A percentile compares a stretch with the other conserved stretches of the same genome.
Conservation (phyloP, 2,113 vertebrate species). For the Notothenia rossii region DNA sequence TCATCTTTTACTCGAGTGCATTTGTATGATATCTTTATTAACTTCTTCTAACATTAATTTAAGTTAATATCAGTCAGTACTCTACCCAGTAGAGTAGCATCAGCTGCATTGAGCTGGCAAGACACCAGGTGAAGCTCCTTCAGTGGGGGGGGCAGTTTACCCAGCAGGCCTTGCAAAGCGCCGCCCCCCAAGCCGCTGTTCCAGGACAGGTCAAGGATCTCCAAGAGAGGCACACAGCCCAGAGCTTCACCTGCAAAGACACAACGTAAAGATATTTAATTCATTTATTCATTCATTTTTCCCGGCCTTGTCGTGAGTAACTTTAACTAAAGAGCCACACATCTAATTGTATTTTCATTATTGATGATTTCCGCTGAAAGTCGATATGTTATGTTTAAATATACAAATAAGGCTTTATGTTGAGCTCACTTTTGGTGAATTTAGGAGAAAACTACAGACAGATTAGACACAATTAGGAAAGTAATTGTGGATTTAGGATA, state of each 20-base stretch:
- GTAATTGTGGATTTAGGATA: too few relatives aligned
- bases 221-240: slow-evolving; percentile 80
- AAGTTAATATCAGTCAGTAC: slow-evolving; percentile 61
- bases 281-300: not conserved
- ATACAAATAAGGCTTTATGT: too few relatives aligned
- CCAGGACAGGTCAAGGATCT: slow-evolving; percentile 92
- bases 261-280: not conserved
- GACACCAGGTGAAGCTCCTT: slow-evolving; percentile 86
- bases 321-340: not conserved
- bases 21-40: too few relatives aligned
- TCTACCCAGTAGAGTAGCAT: slow-evolving; percentile 87
- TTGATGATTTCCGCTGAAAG: too few relatives aligned
- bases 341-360: not conserved
- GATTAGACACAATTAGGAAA: too few relatives aligned
- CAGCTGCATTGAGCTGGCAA: slow-evolving; percentile 85
- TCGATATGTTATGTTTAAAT: too few relatives aligned
- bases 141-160: slow-evolving; percentile 77
- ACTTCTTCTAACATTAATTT: too few relatives aligned
- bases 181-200: slow-evolving; percentile 87
- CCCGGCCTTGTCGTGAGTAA: too few relatives aligned
- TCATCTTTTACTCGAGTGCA: too few relatives aligned
- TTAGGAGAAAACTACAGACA: too few relatives aligned
- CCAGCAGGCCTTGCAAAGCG: slow-evolving; percentile 83
- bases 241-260: slow-evolving; percentile 85
- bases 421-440: too few relatives aligned